Evolutionary conservation across 2,888 invertebrate species (phyloP), one percentile per base, ranked within the genome.

Genomic region (Danaus chrysippus): DNA sequence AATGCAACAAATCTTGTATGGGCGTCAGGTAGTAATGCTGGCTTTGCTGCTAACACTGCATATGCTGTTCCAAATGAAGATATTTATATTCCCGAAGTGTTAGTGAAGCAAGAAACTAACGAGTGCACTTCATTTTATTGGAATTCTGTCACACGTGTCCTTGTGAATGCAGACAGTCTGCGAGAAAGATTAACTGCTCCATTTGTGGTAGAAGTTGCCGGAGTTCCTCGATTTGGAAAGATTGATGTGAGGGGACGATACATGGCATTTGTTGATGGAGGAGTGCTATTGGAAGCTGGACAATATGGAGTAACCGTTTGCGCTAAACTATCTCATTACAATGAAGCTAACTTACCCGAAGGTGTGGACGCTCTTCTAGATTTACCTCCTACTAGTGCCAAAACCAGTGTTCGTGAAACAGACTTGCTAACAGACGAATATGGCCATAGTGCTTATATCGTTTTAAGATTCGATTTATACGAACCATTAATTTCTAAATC

Each of bases 151-250:
- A 84, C 77, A 64, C 76, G 91, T 59, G 75, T 86, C n/a, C 74
- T 88, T n/a, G 78, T 90, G 10, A 79, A 90, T 62, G 73, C 80
- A 5, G 59, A 66, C 12, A 46, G 66, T 1, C 72, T 91, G 10
- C 71, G 67, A 1, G 65, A 71, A 11, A 77, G 85, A 70, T 64
- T 90, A 60, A 68, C 70, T 12, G 66, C 73, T 12, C 78, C 78
- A 10, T 80, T 91, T 65, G 59, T 84, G 13, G 67, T 91, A 44
- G 91, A 91, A 75, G 60, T 90, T n/a, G 90, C 91, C 52, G 90
- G 85, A 15, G 79, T 88, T 8, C 86, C 88, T 12, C 83, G 66
- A 67, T 1, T 64, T 11, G 88, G 87, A 1, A 91, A 88, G 81
- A 60, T 76, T 15, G 91, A 91, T 23, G 68, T 82, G 3, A 78